These are phyloP conservation scores for Uloborus plumipes DNA, from an alignment of 2,888 invertebrate genomes.

Conservation along the genomic window DNA sequence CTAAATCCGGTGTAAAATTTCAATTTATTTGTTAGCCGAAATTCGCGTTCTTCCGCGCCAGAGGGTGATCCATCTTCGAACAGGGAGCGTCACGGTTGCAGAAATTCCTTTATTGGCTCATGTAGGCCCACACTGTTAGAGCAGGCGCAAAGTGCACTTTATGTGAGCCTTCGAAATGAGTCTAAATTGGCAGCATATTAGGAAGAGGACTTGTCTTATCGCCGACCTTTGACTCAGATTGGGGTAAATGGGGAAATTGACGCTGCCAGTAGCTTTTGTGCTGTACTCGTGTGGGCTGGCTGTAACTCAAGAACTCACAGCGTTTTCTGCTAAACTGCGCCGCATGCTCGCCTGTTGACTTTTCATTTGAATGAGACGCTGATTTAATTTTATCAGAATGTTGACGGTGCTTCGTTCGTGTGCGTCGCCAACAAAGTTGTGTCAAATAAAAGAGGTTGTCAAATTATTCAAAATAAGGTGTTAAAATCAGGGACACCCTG, in stretches of 20 bases:
- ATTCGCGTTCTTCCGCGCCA: too few relatives aligned
- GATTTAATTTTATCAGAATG: background rate
- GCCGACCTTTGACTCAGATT: slow-evolving; percentile 54
- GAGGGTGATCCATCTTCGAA: slow-evolving; percentile 39
- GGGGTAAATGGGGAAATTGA: slow-evolving; percentile 57
- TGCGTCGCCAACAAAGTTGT: background rate
- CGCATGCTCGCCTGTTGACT: too few relatives aligned
- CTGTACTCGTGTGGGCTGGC: too few relatives aligned
- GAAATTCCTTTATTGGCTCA: slow-evolving; percentile 20
- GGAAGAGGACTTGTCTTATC: slow-evolving; percentile 41
- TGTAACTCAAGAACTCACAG: too few relatives aligned
- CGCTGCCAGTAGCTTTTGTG: slow-evolving; percentile 11
- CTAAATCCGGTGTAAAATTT: too few relatives aligned
- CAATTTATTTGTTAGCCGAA: too few relatives aligned
- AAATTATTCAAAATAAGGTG: too few relatives aligned
- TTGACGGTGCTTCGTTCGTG: background rate
- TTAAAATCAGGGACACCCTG: too few relatives aligned
- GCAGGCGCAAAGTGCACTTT: slow-evolving; percentile 24
- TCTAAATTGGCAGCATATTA: slow-evolving; percentile 56
- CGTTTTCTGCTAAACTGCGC: too few relatives aligned
- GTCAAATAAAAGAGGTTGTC: background rate
- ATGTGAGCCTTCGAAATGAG: slow-evolving; percentile 22
- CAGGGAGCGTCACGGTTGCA: background rate
- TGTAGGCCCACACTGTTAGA: background rate
- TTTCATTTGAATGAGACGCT: too few relatives aligned